Evolutionary conservation across 2,113 vertebrate species (phyloP).

Genomic region (Albula glossodonta): DNA sequence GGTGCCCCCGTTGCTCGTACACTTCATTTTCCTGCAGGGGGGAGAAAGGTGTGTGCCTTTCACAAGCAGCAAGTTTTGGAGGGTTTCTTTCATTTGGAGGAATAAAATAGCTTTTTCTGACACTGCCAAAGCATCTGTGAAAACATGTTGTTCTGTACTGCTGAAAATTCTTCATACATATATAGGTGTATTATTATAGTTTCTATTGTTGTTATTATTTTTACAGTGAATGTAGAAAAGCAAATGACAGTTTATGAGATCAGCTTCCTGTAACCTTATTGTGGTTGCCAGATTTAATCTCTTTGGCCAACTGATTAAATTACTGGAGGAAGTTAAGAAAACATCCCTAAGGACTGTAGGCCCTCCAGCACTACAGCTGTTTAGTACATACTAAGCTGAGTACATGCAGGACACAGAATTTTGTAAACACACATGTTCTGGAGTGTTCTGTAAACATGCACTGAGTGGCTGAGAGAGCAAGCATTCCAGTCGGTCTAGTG

Average conservation of each 20-base stretch:
- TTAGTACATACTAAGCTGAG: neutral
- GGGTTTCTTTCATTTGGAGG: neutral
- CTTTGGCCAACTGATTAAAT: no score
- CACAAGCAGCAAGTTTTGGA: neutral
- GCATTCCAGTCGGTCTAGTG: neutral
- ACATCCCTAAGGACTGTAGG: no score
- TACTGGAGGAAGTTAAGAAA: neutral
- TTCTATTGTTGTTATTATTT: no score
- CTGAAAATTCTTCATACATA: no score
- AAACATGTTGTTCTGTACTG: no score
- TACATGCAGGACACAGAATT: neutral
- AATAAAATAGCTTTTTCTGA: neutral
- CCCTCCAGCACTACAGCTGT: neutral
- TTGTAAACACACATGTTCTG: neutral
- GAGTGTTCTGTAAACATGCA: neutral
- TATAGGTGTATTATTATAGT: no score
- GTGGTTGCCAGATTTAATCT: no score
- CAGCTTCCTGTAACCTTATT: no score
- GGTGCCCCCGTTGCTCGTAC: slow-evolving; percentile 76
- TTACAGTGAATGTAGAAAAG: no score
- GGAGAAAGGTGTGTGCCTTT: neutral
- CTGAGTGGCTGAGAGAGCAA: neutral
- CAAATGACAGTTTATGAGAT: no score
- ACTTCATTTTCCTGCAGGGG: slow-evolving; percentile 85
- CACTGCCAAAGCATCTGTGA: neutral